Conservation (phyloP, 2,888 invertebrate species). For the Hylaea fasciaria region DNA sequence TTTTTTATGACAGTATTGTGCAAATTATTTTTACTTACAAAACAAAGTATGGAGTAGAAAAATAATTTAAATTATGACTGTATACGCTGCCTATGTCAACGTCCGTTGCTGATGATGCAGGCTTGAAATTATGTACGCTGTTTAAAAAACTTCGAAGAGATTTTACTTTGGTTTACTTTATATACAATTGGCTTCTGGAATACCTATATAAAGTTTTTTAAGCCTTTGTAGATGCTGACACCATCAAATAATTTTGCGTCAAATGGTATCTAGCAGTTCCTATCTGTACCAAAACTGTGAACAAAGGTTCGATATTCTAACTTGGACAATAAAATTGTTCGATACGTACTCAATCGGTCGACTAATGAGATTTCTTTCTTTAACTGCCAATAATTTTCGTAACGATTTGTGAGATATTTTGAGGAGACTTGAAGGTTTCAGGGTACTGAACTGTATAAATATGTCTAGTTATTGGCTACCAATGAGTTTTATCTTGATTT, state of each 20-base stretch:
- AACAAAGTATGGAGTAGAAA: too few relatives aligned
- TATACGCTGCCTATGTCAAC: too few relatives aligned
- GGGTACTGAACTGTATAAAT: slow-evolving; percentile 7
- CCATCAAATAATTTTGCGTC: not conserved
- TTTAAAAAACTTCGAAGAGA: too few relatives aligned
- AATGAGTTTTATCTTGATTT: not conserved
- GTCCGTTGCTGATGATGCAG: too few relatives aligned
- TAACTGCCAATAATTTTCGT: slow-evolving; percentile 44
- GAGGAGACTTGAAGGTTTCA: slow-evolving; percentile 16
- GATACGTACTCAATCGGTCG: slow-evolving; percentile 46
- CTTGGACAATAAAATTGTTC: slow-evolving; percentile 45
- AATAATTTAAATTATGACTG: too few relatives aligned
- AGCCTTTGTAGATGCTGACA: too few relatives aligned
- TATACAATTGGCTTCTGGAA: too few relatives aligned
- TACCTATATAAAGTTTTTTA: too few relatives aligned
- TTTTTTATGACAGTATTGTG: not conserved
- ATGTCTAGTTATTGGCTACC: not conserved
- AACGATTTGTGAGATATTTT: slow-evolving; percentile 19
- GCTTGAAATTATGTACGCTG: too few relatives aligned
- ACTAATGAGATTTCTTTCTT: slow-evolving; percentile 47
- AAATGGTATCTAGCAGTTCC: not conserved
- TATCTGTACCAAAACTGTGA: slow-evolving; percentile 28
- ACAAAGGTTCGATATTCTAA: slow-evolving; percentile 42
- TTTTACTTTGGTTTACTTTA: too few relatives aligned
- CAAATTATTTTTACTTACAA: too few relatives aligned